A percentile compares a stretch with the other conserved stretches of the same genome.
These are phyloP conservation scores for Antechinus flavipes DNA, from an alignment of 2,113 vertebrate species.

Conservation along the genomic window DNA sequence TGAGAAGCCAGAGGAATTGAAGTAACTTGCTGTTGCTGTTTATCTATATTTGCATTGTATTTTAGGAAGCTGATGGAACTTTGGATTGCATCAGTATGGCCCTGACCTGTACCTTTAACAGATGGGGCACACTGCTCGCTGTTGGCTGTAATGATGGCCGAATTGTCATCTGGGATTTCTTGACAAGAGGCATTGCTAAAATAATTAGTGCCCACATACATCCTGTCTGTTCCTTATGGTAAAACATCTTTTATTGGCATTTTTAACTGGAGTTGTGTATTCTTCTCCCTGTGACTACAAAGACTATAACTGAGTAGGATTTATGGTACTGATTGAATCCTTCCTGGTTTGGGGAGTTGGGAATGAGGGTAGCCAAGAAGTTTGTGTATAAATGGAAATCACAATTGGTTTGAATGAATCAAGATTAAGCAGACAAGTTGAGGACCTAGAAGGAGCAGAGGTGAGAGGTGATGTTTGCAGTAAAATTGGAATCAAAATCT, in stretches of 20 bases:
- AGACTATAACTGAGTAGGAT: neutral
- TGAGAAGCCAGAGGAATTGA: slow-evolving; percentile 26
- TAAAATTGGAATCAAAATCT: neutral
- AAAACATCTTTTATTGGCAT: slow-evolving; percentile 69
- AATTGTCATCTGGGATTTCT: slow-evolving; percentile 99
- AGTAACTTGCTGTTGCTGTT: slow-evolving; percentile 10
- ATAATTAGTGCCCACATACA: slow-evolving; percentile 99
- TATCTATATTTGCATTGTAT: slow-evolving; percentile 40
- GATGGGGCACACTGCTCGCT: slow-evolving; percentile 97
- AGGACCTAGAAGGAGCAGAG: neutral
- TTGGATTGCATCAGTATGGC: slow-evolving; percentile 99
- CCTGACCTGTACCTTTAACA: slow-evolving; percentile 99
- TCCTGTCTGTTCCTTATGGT: slow-evolving; percentile 97
- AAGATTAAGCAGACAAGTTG: neutral
- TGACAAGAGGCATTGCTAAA: slow-evolving; percentile 97
- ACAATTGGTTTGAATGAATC: neutral
- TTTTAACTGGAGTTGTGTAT: slow-evolving; percentile 37
- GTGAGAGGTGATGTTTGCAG: neutral
- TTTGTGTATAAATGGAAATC: neutral
- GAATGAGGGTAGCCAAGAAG: neutral
- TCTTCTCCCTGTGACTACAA: neutral
- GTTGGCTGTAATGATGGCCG: slow-evolving; percentile 98
- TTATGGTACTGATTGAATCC: neutral
- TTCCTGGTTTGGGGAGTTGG: neutral
- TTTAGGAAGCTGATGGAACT: slow-evolving; percentile 96